Evolutionary conservation across 35 echinoderm and acorn worm genomes (phyloP), one percentile per base, ranked within the genome.

Genomic region (Chiridota heheva): DNA sequence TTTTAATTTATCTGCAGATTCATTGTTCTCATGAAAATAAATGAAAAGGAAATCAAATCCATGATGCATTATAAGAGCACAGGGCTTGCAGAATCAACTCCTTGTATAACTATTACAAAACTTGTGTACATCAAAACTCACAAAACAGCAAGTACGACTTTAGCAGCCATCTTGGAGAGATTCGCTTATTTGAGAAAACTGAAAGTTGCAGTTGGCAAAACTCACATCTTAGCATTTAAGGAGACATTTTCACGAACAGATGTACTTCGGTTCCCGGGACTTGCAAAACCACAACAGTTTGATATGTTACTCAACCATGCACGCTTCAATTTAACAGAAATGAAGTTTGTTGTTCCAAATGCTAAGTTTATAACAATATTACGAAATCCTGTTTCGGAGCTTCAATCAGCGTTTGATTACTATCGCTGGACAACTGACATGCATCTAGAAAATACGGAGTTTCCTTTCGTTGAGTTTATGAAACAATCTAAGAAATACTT

Each of bases 121-220:
- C 7, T 63, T 63, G 59, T 63, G 59, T 63, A n/a, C n/a, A n/a
- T n/a, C n/a, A 83, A 83, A 44, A 83, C 67, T 28, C 81, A 83
- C 31, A 83, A 83, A 35, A 83, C 81, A 5, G 81, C 63, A 36
- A 59, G 81, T 84, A 65, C 81, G 1, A 84, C 81, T 5, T 7
- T 58, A 18, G 81, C 36, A 18, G 39, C 35, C 10, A 84, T 84
- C 3, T 41, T 84, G 36, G 65, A 33, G 40, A 27, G 81, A 31
- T 84, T 55, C 43, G 81, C 64, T n/a, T 48, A 27, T 22, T 35
- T 36, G 34, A 84, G 66, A 26, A 84, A 84, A 16, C 28, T 84
- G 40, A 29, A 63, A 2, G 69, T 84, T 59, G 64, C 75, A 3
- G n/a, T n/a, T n/a, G n/a, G n/a, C n/a, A n/a, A n/a, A n/a, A n/a